Evolutionary conservation across 2,888 invertebrate species (phyloP), one percentile per base, ranked within the genome.

Genomic region (Noctuana brunneofusca): DNA sequence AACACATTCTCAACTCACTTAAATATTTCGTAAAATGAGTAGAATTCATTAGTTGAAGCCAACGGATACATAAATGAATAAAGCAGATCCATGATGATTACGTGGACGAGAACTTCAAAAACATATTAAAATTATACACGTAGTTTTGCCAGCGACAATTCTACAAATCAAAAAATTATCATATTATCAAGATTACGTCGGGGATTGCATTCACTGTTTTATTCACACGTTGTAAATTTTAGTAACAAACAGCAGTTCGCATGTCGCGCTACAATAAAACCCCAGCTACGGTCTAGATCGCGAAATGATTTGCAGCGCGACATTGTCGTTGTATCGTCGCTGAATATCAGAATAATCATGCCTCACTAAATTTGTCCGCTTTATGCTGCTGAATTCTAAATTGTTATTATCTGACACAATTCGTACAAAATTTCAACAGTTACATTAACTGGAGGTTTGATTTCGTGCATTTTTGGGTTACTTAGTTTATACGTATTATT

Each of bases 291-390:
- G 59, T 58, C 63, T 56, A 38, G 64, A 60, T 64, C 64, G 56
- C 59, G 60, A 57, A 64, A 60, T 60, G 59, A 65, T 65, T 59
- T 64, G 65, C 64, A 50, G 57, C 57, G 57, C 57, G 60, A 65
- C 64, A 64, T 60, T 65, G 65, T 65, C 57, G 57, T 55, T 46
- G 30, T 55, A 56, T 59, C 59, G 55, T 64, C 59, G 56, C 41
- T 18, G 49, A 53, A 57, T 63, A 64, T 64, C 59, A 59, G 32
- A 59, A 59, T 53, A 59, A 59, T 53, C 59, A 50, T 43, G 49
- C 16, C 53, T 18, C 9, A 53, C 53, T 59, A 59, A 59, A 59
- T 58, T 52, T 58, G 58, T 58, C 43, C 18, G 41, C 9, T 4
- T 58, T 59, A 52, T 46, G 32, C 30, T 32, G 22, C 30, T 46